phyloP scores from a whole-genome alignment of 2,888 invertebrate species.

The Netelia virgata region DNA sequence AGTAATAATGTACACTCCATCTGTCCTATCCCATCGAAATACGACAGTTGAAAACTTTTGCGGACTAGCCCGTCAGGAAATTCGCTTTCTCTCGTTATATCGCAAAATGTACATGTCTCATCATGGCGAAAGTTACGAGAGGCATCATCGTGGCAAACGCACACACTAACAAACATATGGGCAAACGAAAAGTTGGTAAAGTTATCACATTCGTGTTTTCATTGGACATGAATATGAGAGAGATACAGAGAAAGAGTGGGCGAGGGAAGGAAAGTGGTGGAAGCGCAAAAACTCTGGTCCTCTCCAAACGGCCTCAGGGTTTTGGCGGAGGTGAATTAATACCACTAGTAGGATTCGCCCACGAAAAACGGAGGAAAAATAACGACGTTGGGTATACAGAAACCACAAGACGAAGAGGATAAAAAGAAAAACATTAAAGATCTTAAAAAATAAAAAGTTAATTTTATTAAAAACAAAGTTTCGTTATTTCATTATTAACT shows the following conservation, averaged over 20 bases:
- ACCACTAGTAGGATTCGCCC: slow-evolving; percentile 1
- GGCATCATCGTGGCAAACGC: neutral
- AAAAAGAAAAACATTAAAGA: neutral
- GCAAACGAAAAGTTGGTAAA: slow-evolving; percentile 16
- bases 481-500: neutral
- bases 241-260: slow-evolving; percentile 9
- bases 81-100: slow-evolving; percentile 49
- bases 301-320: slow-evolving; percentile 1
- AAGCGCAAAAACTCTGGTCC: slow-evolving; percentile 10
- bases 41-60: slow-evolving; percentile 49
- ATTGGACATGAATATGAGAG: neutral
- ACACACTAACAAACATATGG: no score
- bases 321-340: slow-evolving; percentile 35
- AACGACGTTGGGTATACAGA: slow-evolving; percentile 1
- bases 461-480: no score
- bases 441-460: no score
- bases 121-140: neutral
- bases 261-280: neutral
- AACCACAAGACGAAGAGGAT: neutral
- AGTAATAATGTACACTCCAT: slow-evolving; percentile 7
- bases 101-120: slow-evolving; percentile 27
- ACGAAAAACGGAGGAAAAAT: neutral
- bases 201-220: slow-evolving; percentile 32
- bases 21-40: slow-evolving; percentile 25
- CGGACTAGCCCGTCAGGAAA: slow-evolving; percentile 55